Conservation (phyloP, 2,888 invertebrate species). For the Macrosoma leucophasiata region DNA sequence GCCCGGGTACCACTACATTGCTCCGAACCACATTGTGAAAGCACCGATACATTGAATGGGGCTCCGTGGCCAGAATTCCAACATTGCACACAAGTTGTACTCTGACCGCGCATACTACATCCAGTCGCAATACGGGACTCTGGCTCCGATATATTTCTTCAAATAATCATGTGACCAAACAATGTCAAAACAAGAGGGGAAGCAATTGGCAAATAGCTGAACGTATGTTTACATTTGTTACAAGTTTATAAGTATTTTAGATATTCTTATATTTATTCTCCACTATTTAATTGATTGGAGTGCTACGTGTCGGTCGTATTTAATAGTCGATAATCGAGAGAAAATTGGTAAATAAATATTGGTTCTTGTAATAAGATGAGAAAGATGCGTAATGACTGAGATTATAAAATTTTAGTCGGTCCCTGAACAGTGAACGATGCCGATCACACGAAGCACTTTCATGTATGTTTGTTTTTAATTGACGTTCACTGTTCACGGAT, state of each 20-base stretch:
- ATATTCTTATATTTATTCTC: slow-evolving; percentile 82
- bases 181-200: slow-evolving; percentile 45
- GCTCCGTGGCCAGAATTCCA: slow-evolving; percentile 52
- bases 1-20: slow-evolving; percentile 93
- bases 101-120: slow-evolving; percentile 34
- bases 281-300: slow-evolving; percentile 64
- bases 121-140: slow-evolving; percentile 51
- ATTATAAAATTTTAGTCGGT: slow-evolving; percentile 43
- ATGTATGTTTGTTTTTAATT: slow-evolving; percentile 33
- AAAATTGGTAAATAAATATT: slow-evolving; percentile 31
- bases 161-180: slow-evolving; percentile 52
- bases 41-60: slow-evolving; percentile 89
- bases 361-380: slow-evolving; percentile 33
- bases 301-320: slow-evolving; percentile 44
- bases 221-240: slow-evolving; percentile 75
- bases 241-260: slow-evolving; percentile 80
- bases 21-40: slow-evolving; percentile 94
- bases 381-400: slow-evolving; percentile 54
- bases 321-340: slow-evolving; percentile 35
- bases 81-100: slow-evolving; percentile 41
- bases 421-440: slow-evolving; percentile 43
- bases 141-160: slow-evolving; percentile 63
- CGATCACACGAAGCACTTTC: slow-evolving; percentile 30
- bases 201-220: slow-evolving; percentile 55
- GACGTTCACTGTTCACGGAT: slow-evolving; percentile 46